Evolutionary conservation across 2,888 invertebrate species (phyloP).

Genomic region (Drosophila bunnanda): DNA sequence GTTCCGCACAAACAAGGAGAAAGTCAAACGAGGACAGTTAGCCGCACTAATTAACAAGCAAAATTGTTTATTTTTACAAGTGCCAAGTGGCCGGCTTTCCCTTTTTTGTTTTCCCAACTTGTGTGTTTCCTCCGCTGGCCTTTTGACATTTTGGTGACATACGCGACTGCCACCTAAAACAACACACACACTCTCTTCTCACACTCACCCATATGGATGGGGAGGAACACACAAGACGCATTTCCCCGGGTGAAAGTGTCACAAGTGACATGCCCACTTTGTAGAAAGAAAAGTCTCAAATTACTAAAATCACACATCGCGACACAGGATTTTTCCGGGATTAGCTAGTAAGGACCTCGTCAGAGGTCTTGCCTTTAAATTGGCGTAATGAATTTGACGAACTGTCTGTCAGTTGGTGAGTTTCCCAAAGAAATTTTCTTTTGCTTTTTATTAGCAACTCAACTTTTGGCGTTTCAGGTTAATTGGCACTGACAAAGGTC

Average conservation of each 20-base stretch:
- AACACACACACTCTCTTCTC: slow-evolving; percentile 32
- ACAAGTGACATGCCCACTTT: slow-evolving; percentile 75
- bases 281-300: slow-evolving; percentile 70
- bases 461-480: slow-evolving; percentile 41
- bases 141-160: slow-evolving; percentile 70
- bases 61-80: slow-evolving; percentile 76
- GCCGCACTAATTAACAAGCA: slow-evolving; percentile 76
- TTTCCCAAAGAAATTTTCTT: background rate
- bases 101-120: slow-evolving; percentile 78
- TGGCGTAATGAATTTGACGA: slow-evolving; percentile 71
- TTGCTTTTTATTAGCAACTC: slow-evolving; percentile 24
- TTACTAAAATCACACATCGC: slow-evolving; percentile 71
- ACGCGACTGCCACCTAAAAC: slow-evolving; percentile 64
- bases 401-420: slow-evolving; percentile 61
- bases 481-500: slow-evolving; percentile 78
- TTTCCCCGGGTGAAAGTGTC: slow-evolving; percentile 73
- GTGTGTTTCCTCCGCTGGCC: slow-evolving; percentile 57
- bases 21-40: slow-evolving; percentile 70
- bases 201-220: slow-evolving; percentile 6
- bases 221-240: slow-evolving; percentile 31
- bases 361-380: slow-evolving; percentile 37
- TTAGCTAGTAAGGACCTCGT: slow-evolving; percentile 53
- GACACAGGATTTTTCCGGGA: slow-evolving; percentile 65
- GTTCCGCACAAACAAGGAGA: slow-evolving; percentile 52
- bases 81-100: slow-evolving; percentile 62